phyloP scores from a whole-genome alignment of 1,140 invertebrate genomes.

The Drosophila equinoxialis region DNA sequence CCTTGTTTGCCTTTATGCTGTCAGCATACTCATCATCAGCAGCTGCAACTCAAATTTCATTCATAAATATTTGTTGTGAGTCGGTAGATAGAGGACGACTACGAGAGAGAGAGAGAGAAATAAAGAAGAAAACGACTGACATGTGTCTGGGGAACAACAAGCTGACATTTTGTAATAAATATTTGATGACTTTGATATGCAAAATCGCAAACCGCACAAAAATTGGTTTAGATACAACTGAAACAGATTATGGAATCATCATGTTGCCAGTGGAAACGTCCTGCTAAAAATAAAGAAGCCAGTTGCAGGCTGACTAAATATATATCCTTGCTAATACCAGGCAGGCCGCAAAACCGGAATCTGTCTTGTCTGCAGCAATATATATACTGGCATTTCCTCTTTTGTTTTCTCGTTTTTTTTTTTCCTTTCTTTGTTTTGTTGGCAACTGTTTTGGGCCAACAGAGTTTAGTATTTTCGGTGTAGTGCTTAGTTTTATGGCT shows the following conservation, averaged over 20 bases:
- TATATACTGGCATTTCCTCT: conserved; percentile 1
- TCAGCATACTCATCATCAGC: conserved; percentile 46
- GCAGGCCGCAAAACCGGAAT: conserved; percentile 5
- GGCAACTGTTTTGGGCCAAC: conserved; percentile 29
- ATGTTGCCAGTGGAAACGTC: conserved; percentile 29
- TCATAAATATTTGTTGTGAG: conserved; percentile 57
- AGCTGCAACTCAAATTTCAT: conserved; percentile 50
- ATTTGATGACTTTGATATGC: conserved; percentile 67
- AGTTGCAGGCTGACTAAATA: conserved; percentile 27
- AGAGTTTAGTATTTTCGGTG: conserved; percentile 23
- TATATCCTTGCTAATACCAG: conserved; percentile 40
- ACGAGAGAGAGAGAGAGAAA: conserved; percentile 4
- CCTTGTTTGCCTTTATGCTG: conserved; percentile 20
- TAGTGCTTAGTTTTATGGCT: conserved; percentile 54
- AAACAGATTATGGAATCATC: conserved; percentile 34
- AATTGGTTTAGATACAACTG: conserved; percentile 54
- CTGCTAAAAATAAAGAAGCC: not conserved
- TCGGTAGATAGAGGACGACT: not conserved
- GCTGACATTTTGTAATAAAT: conserved; percentile 67
- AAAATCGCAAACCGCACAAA: conserved; percentile 60
- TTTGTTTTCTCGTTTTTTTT: not conserved
- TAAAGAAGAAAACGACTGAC: conserved; percentile 28
- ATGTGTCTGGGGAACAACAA: conserved; percentile 58
- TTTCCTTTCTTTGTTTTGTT: conserved; percentile 27
- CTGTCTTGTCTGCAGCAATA: conserved; percentile 25